Base-by-base conservation (phyloP, 2,113 vertebrate species). In the Laticauda colubrina region DNA sequence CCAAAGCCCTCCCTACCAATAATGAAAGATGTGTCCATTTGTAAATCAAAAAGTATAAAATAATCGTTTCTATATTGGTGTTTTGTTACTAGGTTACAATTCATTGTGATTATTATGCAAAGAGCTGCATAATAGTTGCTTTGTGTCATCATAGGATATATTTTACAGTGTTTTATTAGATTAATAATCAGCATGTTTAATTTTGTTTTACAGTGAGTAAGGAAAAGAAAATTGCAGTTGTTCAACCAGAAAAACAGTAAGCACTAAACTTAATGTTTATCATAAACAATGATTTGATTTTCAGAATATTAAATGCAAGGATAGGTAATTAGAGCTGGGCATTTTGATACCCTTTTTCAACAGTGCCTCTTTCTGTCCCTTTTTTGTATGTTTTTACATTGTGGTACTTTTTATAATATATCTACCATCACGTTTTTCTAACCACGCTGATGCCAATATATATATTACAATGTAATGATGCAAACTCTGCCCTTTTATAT, bases 241-340 rank as follows among this genome's bases (percentile, higher is more conserved):
- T 99, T 96, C 99, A 99, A 89, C 99, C 99, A 93, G 99, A 99
- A 95, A 99, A 99, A 97, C 98, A 98, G 99, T 99, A 97, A 99
- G 99, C 98, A 97, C 81, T 75, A 18, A 91, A 53, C 1, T 39
- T 75, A 91, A 91, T 93, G 24, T 53, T 91, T 57, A 45, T 92
- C 3, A 69, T 56, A 88, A 86, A 94, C 61, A n/a, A 55, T 95
- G 51, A 39, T 2, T 90, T 94, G 21, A 90, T 89, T 59, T 91
- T 95, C 39, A 55, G 57, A 95, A 88, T 3, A 92, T 92, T 85
- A 89, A 88, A 21, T 96, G 91, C n/a, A 54, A 23, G 43, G 39
- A 23, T 43, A 61, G 5, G 2, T 4, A 91, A 45, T 87, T 89
- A 89, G 81, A 61, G 92, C 89, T 29, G 34, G 85, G 87, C 21